Base-by-base conservation (phyloP, 2,888 invertebrate species). In the Erpobdella octoculata region DNA sequence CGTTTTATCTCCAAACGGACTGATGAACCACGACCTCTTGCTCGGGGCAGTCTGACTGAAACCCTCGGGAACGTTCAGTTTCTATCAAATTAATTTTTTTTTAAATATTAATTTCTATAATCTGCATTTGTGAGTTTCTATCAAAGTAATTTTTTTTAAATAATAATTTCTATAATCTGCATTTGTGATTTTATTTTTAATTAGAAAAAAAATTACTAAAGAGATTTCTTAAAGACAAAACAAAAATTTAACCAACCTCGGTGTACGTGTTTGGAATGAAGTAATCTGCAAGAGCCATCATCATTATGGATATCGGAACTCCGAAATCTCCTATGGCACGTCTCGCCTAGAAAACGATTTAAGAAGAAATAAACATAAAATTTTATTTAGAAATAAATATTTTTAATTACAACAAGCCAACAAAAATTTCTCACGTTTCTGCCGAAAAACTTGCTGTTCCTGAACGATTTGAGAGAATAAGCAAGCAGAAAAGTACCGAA, bases 281-380 rank as follows among this genome's bases (percentile, higher is more conserved):
- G 79, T 88, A 89, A 76, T 92, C 91, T 18, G 93, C 81, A 1
- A 88, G 85, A 38, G 92, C 93, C 88, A 95, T 94, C 33, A 90
- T 85, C 15, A 93, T 87, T 76, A 97, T 93, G 18, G 96, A 91
- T 76, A 96, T 94, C 4, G 95, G 93, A n/a, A 97, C 93, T 9
- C 96, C 96, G 83, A 97, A 97, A 84, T 97, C 96, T 12, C 96
- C 93, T 33, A 93, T 87, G 0, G 92, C 91, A 79, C 92, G 87
- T 67, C 93, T 87, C 25, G 79, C 80, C 82, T 82, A 75, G 76
- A 53, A 53, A 21, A n/a, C 28, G 21, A 25, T 53, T 6, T 18
- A 41, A 41, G 18, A 12, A 53, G 28, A 53, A 53, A 53, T 53
- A 6, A 53, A 6, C 8, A n/a, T n/a, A n/a, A n/a, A n/a, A n/a